Evolutionary conservation across 2,888 invertebrate genomes (phyloP), one percentile per base, ranked within the genome.

Genomic region (Zygaena filipendulae): DNA sequence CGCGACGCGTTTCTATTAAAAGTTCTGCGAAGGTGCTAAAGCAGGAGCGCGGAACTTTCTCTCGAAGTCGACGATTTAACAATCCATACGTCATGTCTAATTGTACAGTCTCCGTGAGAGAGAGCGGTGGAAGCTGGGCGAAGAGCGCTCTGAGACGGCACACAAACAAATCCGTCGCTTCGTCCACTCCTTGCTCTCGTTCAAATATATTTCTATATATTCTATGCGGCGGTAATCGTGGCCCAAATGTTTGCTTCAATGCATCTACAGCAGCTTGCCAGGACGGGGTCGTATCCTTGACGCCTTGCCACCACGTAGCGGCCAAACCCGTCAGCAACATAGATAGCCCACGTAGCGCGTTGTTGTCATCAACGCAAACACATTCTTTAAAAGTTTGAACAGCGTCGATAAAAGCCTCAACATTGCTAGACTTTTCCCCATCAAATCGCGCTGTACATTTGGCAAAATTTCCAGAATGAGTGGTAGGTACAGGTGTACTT

Each of bases 21-120:
- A 38, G 21, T 10, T 38, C 40, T 3, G 18, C 21, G 18, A 38
- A 40, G 1, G 40, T 23, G 3, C 8, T 16, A 10, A 41, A 27
- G 10, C 12, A 4, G 3, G 4, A 21, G 8, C 42, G 26, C 2
- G 33, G 21, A 6, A 39, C 23, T 24, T 30, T 32, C 22, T 42
- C 29, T 9, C 38, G 31, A 9, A 40, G 34, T 3, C 37, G 29
- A 2, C 25, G 18, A 27, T 38, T 30, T 6, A 42, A 22, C 3
- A 42, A 26, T 3, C 42, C 38, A 16, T 39, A 42, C 2, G 25
- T 21, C 39, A 42, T 40, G 18, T 42, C 42, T 5, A 38, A 19
- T 16, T 38, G 28, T n/a, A n/a, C n/a, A n/a, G n/a, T n/a, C n/a
- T n/a, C n/a, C n/a, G n/a, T n/a, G n/a, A n/a, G n/a, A n/a, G n/a